Evolutionary conservation across 2,797 vertebrate species (phyloP).

Genomic region (Rhincodon typus): DNA sequence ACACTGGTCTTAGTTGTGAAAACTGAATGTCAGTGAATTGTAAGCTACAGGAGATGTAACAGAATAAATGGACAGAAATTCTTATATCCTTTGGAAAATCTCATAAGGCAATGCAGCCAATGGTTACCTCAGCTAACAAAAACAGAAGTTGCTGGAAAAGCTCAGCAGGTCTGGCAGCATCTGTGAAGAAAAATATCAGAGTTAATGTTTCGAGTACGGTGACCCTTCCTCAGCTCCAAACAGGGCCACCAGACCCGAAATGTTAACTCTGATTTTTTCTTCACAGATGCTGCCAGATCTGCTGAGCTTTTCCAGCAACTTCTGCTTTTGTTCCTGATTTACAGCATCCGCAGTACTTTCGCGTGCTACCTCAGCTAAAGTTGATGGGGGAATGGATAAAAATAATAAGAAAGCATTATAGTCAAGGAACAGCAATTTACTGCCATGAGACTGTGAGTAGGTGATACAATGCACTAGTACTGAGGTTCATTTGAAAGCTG

Average conservation of each 20-base stretch:
- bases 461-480: background rate
- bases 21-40: background rate
- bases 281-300: too few species aligned
- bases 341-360: too few species aligned
- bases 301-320: too few species aligned
- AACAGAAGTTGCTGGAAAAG: too few species aligned
- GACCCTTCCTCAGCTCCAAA: too few species aligned
- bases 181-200: too few species aligned
- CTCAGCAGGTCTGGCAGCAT: too few species aligned
- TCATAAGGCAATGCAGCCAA: background rate
- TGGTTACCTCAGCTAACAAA: background rate
- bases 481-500: background rate
- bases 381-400: background rate
- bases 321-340: too few species aligned
- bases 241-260: too few species aligned
- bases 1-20: background rate
- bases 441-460: background rate
- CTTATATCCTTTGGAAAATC: background rate
- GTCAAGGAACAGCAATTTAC: background rate
- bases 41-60: too few species aligned
- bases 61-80: background rate
- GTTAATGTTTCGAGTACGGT: too few species aligned
- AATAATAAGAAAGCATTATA: background rate
- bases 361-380: background rate
- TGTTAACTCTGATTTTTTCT: too few species aligned